Conservation (phyloP, 2,888 invertebrate genomes). For the Caenorhabditis sp. region DNA sequence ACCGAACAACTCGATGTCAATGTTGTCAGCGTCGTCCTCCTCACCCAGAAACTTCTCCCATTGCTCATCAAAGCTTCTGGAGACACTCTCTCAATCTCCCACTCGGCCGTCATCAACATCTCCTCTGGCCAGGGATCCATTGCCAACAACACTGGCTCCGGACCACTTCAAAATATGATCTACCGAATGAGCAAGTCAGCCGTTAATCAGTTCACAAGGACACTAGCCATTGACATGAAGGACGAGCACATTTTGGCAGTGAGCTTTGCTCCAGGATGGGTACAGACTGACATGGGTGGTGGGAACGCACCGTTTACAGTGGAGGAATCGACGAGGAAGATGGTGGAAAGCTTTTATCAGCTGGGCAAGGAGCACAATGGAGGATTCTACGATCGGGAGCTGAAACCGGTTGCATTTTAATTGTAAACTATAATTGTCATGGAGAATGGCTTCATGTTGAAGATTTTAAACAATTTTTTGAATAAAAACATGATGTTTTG, state of each 20-base stretch:
- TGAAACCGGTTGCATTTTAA: conserved; percentile 7
- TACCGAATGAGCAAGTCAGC: conserved; percentile 71
- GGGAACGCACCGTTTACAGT: conserved; percentile 53
- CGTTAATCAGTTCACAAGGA: conserved; percentile 72
- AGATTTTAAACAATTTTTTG: too few relatives aligned
- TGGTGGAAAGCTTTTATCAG: conserved; percentile 57
- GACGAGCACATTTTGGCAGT: conserved; percentile 67
- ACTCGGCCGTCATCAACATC: conserved; percentile 37
- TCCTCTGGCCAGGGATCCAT: conserved; percentile 57
- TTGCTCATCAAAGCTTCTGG: conserved; percentile 13
- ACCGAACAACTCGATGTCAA: conserved; percentile 34
- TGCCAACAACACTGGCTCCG: conserved; percentile 52
- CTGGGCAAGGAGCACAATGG: conserved; percentile 26
- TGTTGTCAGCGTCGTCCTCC: conserved; percentile 20
- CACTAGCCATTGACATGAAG: conserved; percentile 64
- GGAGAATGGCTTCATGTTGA: too few relatives aligned
- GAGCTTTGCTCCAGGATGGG: conserved; percentile 72
- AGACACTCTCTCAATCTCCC: neutral
- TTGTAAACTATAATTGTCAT: neutral
- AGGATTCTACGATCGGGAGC: conserved; percentile 6
- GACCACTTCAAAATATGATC: conserved; percentile 46
- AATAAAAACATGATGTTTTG: too few relatives aligned
- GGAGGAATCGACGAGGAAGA: conserved; percentile 60
- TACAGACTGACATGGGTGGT: conserved; percentile 75
- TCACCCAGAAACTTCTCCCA: conserved; percentile 32